phyloP scores from a whole-genome alignment of 2,797 vertebrate species.

The Poecilia wingei region DNA sequence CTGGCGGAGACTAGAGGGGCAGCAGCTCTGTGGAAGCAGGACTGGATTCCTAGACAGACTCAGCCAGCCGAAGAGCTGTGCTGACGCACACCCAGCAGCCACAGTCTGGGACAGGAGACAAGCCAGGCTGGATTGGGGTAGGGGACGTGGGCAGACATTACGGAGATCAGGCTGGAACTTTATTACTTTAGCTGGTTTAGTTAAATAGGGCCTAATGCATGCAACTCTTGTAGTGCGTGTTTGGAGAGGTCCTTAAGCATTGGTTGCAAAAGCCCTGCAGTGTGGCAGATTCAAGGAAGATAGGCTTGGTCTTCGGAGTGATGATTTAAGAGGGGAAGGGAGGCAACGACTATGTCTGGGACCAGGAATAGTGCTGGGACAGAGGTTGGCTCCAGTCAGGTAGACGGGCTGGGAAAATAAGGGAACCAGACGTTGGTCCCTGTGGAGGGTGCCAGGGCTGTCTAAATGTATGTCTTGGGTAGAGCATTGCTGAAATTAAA shows the following conservation, averaged over 20 bases:
- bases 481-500: constrained; percentile 33
- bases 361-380: constrained; percentile 46
- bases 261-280: constrained; percentile 35
- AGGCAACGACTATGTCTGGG: constrained; percentile 60
- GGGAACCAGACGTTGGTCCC: constrained; percentile 33
- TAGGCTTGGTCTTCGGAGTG: constrained; percentile 43
- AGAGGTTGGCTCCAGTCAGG: constrained; percentile 62
- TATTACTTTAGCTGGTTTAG: constrained; percentile 74
- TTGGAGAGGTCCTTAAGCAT: constrained; percentile 38
- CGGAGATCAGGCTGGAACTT: constrained; percentile 64
- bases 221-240: constrained; percentile 43
- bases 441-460: constrained; percentile 34
- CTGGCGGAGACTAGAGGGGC: constrained; percentile 52
- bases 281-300: constrained; percentile 42
- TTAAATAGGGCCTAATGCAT: constrained; percentile 58
- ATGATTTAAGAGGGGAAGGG: constrained; percentile 66
- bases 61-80: constrained; percentile 70
- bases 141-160: constrained; percentile 59
- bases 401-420: constrained; percentile 54
- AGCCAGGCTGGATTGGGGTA: constrained; percentile 64
- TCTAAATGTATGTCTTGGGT: constrained; percentile 36
- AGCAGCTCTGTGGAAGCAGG: constrained; percentile 69
- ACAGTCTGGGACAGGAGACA: constrained; percentile 80
- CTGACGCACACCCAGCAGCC: constrained; percentile 78
- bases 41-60: constrained; percentile 74